These are phyloP conservation scores for Drosophila neotestacea DNA, from an alignment of 2,888 invertebrate species.

Conservation along the genomic window DNA sequence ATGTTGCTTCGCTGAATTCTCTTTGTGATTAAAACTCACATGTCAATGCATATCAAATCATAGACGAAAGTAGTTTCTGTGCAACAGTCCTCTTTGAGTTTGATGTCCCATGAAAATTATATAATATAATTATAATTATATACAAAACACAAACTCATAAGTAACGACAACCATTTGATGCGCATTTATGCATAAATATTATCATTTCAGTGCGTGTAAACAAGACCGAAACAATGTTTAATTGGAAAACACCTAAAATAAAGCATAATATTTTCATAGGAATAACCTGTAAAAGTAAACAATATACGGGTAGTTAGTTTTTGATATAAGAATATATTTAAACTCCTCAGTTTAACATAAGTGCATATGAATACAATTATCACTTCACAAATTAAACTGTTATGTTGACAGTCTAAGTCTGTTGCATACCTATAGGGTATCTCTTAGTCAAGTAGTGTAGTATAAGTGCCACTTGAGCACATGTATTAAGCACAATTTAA, in stretches of 20 bases:
- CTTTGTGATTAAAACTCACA: neutral
- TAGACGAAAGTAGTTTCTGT: neutral
- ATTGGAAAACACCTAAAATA: slow-evolving; percentile 10
- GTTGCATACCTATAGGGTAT: neutral
- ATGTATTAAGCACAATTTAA: neutral
- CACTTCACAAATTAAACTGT: too few species aligned
- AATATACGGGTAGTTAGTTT: too few species aligned
- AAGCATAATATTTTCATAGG: neutral
- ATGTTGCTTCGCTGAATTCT: neutral
- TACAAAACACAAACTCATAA: neutral
- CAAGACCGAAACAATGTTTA: slow-evolving; percentile 1
- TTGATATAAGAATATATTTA: neutral
- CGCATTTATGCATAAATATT: slow-evolving; percentile 10
- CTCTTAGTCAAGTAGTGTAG: neutral
- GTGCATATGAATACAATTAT: too few species aligned
- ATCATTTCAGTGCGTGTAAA: neutral
- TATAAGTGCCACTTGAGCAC: too few species aligned
- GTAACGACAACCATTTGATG: neutral
- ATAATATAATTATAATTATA: slow-evolving; percentile 16
- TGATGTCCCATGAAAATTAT: neutral
- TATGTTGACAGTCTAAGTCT: too few species aligned
- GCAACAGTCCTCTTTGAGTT: neutral
- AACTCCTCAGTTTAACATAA: too few species aligned
- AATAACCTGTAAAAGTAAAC: neutral
- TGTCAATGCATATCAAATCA: slow-evolving; percentile 16